Evolutionary conservation across 1,140 invertebrate genomes (phyloP), one percentile per base, ranked within the genome.

Genomic region (Trichonephila inaurata): DNA sequence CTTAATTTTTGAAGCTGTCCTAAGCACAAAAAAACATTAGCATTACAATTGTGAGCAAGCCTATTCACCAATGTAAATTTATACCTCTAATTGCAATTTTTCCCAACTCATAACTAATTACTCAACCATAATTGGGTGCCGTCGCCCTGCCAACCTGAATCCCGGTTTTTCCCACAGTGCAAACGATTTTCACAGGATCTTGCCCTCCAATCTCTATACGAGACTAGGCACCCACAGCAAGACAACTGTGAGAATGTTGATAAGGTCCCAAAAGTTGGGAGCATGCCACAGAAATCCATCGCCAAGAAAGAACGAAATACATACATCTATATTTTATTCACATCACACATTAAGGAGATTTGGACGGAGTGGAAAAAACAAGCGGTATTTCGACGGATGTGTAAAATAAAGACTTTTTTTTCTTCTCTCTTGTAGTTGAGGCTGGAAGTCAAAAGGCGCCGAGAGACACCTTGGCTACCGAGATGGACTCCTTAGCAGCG

Each of bases 391-490:
- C 28, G 24, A 62, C 40, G 28, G 33, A 51, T 58, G 82, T 85
- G 19, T 33, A 60, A 19, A 51, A 85, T 85, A 58, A 85, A 60
- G 21, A 44, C 51, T 85, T 16, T n/a, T 10, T 58, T 85, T n/a
- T 4, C 51, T 21, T n/a, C 21, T 85, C 28, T 60, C 12, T 85
- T 60, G 18, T 28, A 21, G 21, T 60, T 51, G 18, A 58, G 21
- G 40, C 60, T 82, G 77, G 77, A 19, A 40, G 44, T n/a, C 40
- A 21, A 83, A 58, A 44, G 86, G 86, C 86, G 86, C 86, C 86
- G 33, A 88, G 33, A 88, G 86, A 88, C 86, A 66, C 86, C 61
- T 88, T 88, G 86, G 86, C 60, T n/a, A 40, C 86, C 10, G 12
- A 66, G 86, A 66, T 66, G 19, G 82, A 58, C 44, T 85, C 19